These are phyloP conservation scores for Thamnophis elegans DNA, from an alignment of 2,797 vertebrate species.

Conservation along the genomic window DNA sequence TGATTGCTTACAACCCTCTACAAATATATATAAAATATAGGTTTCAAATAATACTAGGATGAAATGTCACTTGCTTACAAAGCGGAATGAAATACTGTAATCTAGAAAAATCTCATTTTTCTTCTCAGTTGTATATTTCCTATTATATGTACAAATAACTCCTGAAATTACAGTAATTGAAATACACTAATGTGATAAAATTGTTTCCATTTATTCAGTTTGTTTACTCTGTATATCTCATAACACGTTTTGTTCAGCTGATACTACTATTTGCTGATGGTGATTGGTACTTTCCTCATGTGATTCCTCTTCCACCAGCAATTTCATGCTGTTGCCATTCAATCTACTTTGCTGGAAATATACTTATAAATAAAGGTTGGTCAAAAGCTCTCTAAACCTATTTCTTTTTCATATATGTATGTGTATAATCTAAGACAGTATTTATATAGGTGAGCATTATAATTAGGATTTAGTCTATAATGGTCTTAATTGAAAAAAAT, in stretches of 20 bases:
- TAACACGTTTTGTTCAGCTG: slow-evolving; percentile 19
- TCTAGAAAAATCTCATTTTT: slow-evolving; percentile 20
- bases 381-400: slow-evolving; percentile 23
- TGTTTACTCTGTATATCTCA: slow-evolving; percentile 12
- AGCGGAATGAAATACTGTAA: slow-evolving; percentile 37
- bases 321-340: slow-evolving; percentile 14
- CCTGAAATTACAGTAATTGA: slow-evolving; percentile 23
- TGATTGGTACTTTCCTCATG: slow-evolving; percentile 25
- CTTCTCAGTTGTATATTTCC: slow-evolving; percentile 6
- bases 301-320: neutral
- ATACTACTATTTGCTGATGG: slow-evolving; percentile 25
- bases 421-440: neutral
- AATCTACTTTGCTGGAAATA: slow-evolving; percentile 24
- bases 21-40: slow-evolving; percentile 56
- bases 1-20: slow-evolving; percentile 48
- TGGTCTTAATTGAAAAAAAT: slow-evolving; percentile 16
- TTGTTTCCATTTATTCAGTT: slow-evolving; percentile 32
- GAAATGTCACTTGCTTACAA: slow-evolving; percentile 36
- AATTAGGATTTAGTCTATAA: slow-evolving; percentile 30
- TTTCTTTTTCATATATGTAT: neutral
- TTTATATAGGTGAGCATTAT: slow-evolving; percentile 27
- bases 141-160: slow-evolving; percentile 16
- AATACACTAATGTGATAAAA: slow-evolving; percentile 27
- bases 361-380: slow-evolving; percentile 26
- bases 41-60: slow-evolving; percentile 31